phyloP scores from a whole-genome alignment of 2,797 vertebrate species.

The Okamejei kenojei region DNA sequence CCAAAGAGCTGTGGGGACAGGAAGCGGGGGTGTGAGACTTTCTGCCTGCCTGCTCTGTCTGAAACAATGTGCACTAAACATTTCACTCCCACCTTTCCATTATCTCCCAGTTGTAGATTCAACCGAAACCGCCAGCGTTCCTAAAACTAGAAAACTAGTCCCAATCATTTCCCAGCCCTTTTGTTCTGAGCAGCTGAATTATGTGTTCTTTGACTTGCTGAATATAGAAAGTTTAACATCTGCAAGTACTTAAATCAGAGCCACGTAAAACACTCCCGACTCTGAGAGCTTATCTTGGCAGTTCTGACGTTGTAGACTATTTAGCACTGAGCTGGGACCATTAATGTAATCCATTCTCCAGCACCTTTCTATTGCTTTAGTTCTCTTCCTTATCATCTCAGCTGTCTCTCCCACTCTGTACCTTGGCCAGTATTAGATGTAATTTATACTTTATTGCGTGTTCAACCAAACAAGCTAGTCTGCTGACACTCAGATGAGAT shows the following conservation, averaged over 20 bases:
- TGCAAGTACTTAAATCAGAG: not conserved
- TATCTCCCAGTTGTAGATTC: not conserved
- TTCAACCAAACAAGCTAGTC: not conserved
- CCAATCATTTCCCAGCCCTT: not conserved
- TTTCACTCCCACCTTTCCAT: not conserved
- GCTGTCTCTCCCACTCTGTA: not conserved
- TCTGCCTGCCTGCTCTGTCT: not conserved
- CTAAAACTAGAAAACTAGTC: not conserved
- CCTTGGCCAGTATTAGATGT: not conserved
- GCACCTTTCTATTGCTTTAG: not conserved
- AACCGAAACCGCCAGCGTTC: not conserved
- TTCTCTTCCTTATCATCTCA: not conserved
- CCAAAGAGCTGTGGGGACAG: not conserved
- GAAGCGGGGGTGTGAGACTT: not conserved
- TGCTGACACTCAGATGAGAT: not conserved
- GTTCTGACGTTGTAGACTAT: not conserved
- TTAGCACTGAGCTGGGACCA: not conserved
- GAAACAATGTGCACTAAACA: not conserved
- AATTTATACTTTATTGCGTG: not conserved
- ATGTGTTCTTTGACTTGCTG: not conserved
- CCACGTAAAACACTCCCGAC: not conserved
- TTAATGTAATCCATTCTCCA: not conserved
- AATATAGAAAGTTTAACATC: not conserved
- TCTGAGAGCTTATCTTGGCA: conserved; percentile 10
- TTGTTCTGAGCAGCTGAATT: not conserved